Evolutionary conservation across 2,888 invertebrate genomes (phyloP).

Genomic region (Watsonalla binaria): DNA sequence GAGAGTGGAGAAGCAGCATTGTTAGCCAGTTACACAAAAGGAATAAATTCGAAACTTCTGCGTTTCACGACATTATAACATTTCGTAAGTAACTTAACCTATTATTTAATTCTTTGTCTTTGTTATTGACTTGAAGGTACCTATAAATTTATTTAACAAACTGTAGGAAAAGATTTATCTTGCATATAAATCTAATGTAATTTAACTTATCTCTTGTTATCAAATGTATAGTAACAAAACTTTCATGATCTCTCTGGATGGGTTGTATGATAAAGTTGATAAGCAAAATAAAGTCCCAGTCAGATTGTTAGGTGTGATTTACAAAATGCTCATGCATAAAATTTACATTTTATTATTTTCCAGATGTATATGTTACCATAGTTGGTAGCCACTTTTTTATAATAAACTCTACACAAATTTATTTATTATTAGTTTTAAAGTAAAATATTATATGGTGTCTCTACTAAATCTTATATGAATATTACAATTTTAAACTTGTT

Average conservation of each 20-base stretch:
- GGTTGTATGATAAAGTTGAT: neutral
- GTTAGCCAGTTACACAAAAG: conserved; percentile 84
- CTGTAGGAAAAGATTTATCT: neutral
- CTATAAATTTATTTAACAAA: neutral
- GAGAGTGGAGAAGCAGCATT: conserved; percentile 84
- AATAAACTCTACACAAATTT: no score
- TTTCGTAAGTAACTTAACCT: conserved; percentile 85
- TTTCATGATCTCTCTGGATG: neutral
- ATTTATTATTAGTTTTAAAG: no score
- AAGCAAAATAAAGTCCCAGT: no score
- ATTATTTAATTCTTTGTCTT: conserved; percentile 21
- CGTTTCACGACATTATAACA: conserved; percentile 88
- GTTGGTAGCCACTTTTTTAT: no score
- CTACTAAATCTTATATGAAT: no score
- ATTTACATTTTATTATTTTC: no score
- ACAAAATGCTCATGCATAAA: no score
- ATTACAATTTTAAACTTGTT: no score
- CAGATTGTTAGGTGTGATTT: no score
- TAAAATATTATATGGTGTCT: no score
- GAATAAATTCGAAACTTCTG: conserved; percentile 85
- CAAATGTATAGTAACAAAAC: neutral
- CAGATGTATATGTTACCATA: no score
- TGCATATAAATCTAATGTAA: no score
- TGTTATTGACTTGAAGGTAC: conserved; percentile 26
- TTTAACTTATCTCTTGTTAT: neutral